phyloP scores from a whole-genome alignment of 1,140 invertebrate genomes.

The Pectinophora gossypiella region DNA sequence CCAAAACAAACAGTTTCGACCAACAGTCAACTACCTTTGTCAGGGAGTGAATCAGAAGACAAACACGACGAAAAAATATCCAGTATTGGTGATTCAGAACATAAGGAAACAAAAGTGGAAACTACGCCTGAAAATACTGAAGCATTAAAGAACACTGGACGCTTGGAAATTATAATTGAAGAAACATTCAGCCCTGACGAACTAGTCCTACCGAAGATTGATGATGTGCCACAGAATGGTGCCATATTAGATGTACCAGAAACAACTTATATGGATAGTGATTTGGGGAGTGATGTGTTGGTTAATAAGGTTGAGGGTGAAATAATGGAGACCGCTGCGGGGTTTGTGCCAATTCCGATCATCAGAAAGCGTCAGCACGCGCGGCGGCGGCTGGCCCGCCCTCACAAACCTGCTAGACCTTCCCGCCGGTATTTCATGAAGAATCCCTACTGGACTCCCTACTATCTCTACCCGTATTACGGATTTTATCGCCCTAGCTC shows the following conservation, averaged over 20 bases:
- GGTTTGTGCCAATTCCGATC: conserved; percentile 47
- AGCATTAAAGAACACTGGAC: too few species aligned
- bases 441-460: conserved; percentile 27
- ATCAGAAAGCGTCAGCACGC: conserved; percentile 35
- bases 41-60: conserved; percentile 22
- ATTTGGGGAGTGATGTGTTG: conserved; percentile 15
- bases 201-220: background rate
- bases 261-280: conserved; percentile 8
- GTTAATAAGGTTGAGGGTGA: conserved; percentile 42
- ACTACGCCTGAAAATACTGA: too few species aligned
- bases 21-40: conserved; percentile 12
- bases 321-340: conserved; percentile 60
- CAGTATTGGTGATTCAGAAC: too few species aligned
- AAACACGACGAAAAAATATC: conserved; percentile 18
- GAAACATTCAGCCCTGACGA: conserved; percentile 10
- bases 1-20: conserved; percentile 22
- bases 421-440: conserved; percentile 37
- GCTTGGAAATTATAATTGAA: conserved; percentile 10
- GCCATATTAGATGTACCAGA: background rate
- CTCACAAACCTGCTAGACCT: too few species aligned
- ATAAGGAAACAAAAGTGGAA: too few species aligned
- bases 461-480: conserved; percentile 46
- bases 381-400: conserved; percentile 24
- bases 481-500: conserved; percentile 48
- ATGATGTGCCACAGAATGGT: background rate